These are phyloP conservation scores for Callopanchax toddi DNA, from an alignment of 2,113 vertebrate species.

Conservation along the genomic window DNA sequence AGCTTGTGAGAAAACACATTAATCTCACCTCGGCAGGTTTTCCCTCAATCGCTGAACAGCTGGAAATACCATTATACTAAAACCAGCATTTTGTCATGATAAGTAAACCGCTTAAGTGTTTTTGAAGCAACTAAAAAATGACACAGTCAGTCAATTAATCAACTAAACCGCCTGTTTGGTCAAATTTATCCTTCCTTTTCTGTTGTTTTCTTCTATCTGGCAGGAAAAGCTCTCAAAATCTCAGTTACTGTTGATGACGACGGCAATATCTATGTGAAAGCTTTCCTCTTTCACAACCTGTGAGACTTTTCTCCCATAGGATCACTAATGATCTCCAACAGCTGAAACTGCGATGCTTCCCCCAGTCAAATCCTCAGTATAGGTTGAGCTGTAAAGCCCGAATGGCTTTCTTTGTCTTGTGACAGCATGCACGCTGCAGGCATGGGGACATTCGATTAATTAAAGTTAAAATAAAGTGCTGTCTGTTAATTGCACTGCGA, in stretches of 20 bases:
- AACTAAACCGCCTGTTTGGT: neutral
- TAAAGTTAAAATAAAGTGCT: conserved; percentile 35
- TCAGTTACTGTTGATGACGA: neutral
- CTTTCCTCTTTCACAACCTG: conserved; percentile 23
- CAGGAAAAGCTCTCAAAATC: neutral
- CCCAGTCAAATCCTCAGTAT: conserved; percentile 29
- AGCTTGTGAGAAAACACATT: neutral
- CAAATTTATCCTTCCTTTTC: neutral
- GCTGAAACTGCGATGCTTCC: conserved; percentile 28
- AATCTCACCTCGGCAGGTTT: neutral
- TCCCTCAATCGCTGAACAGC: neutral
- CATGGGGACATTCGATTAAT: conserved; percentile 33
- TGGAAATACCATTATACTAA: neutral
- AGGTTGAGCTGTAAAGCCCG: conserved; percentile 13
- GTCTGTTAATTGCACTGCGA: conserved; percentile 19
- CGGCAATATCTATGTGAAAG: conserved; percentile 21
- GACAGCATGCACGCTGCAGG: conserved; percentile 7
- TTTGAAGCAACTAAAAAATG: neutral
- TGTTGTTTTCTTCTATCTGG: neutral
- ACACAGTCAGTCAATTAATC: neutral
- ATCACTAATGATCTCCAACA: conserved; percentile 30
- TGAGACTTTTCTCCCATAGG: conserved; percentile 21
- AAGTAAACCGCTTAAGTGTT: neutral
- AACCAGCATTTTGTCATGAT: neutral
- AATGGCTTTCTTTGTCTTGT: conserved; percentile 24